Percentiles rank a stretch among this genome's conserved stretches.
Evolutionary conservation across 2,797 vertebrate genomes (phyloP).

Genomic region (Cebuella pygmaea): DNA sequence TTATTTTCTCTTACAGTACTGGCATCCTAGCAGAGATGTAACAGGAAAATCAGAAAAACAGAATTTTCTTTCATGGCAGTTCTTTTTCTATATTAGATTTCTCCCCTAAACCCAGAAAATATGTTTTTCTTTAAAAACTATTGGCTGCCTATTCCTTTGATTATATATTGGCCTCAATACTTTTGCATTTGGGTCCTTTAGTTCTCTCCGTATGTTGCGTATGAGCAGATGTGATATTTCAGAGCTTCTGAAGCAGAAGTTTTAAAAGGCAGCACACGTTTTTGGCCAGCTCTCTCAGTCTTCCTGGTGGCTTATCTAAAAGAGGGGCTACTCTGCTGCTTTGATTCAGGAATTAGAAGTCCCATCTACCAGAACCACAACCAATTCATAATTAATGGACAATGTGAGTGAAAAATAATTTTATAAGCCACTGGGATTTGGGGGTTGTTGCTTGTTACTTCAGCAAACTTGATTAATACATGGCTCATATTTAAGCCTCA

Average conservation of each 20-base stretch:
- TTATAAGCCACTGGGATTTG: neutral
- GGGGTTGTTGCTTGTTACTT: neutral
- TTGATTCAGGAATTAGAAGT: neutral
- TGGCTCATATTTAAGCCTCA: neutral
- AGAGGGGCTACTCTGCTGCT: neutral
- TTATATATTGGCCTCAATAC: neutral
- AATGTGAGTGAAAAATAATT: neutral
- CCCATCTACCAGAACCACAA: neutral
- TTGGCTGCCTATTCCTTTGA: neutral
- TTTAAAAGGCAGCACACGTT: neutral
- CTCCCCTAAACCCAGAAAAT: neutral
- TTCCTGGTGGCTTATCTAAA: neutral
- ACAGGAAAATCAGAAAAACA: neutral
- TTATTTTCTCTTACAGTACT: neutral
- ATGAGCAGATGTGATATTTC: neutral
- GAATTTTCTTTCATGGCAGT: neutral
- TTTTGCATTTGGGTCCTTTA: neutral
- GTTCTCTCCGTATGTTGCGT: neutral
- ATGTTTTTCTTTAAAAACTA: neutral
- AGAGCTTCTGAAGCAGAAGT: neutral
- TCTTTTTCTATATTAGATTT: neutral
- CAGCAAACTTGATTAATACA: neutral
- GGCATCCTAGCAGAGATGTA: neutral
- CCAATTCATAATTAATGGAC: neutral
- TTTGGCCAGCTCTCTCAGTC: neutral